Evolutionary conservation across 1,140 invertebrate species (phyloP), one percentile per base, ranked within the genome.

Genomic region (Hyles vespertilio): DNA sequence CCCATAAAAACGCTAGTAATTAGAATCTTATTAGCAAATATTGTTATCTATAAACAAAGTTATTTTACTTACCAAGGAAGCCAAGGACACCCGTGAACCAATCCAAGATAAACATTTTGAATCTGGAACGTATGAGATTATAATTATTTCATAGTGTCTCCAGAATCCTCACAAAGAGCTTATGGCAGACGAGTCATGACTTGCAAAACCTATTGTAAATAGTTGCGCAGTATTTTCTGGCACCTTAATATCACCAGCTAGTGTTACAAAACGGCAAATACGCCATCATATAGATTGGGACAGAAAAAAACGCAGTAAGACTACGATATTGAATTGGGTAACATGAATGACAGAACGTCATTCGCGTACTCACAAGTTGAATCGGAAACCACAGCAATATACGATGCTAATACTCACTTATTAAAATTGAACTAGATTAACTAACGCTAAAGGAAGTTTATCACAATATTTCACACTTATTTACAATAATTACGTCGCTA

Each of bases 11-110:
- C 3, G 3, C 32, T 51, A 32, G 34, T 51, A 10, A 33, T 51
- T 9, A 10, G 32, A 51, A 51, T 50, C 22, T 50, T 50, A 7
- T 32, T 32, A 5, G 22, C 8, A 32, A 9, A 32, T 22, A 9
- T 50, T 32, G 8, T 50, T 8, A 50, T 4, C 48, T 22, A 50
- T 5, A 40, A 5, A 40, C 8, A 40, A 5, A 40, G 5, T 5
- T 40, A 40, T 36, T 48, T 33, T 56, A 93, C 93, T 95, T 89
- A 98, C 97, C 97, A 85, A 99, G 93, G 91, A 96, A 98, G 89
- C 96, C 97, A 76, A 99, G 92, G 81, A 98, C 95, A 80, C 96
- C 97, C 80, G 97, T 96, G 88, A 99, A 96, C 97, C 97, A 99
- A 86, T 99, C 97, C 95, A 95, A 98, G 89, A 99, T 93, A 93